These are phyloP conservation scores for Paedocypris sp. DNA, from an alignment of 2,113 vertebrate genomes.

Conservation along the genomic window DNA sequence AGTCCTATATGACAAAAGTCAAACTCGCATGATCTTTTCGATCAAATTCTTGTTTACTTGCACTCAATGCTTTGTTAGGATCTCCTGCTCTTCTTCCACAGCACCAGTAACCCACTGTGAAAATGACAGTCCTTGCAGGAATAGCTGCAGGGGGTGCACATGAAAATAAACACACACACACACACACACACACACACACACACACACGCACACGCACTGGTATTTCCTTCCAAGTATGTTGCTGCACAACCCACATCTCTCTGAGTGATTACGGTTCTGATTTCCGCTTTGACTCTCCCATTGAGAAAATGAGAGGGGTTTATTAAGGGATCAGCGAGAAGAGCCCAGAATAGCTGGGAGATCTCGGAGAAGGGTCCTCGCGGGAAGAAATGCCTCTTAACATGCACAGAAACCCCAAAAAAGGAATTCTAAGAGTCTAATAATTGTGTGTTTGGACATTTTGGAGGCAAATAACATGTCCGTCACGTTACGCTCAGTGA, in stretches of 20 bases:
- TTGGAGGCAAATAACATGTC: not conserved
- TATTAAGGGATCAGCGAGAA: constrained; percentile 17
- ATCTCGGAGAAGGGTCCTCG: not conserved
- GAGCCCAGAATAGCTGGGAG: constrained; percentile 3
- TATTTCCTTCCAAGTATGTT: not conserved
- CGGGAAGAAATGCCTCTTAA: not conserved
- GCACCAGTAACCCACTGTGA: constrained; percentile 21
- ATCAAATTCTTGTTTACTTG: not conserved
- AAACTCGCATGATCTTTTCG: not conserved
- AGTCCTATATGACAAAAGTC: not conserved
- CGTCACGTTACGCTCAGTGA: constrained; percentile 6
- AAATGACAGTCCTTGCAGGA: constrained; percentile 26
- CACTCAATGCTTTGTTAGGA: not conserved
- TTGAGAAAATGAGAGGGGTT: constrained; percentile 5
- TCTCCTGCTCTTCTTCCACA: not conserved
- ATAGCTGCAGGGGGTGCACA: constrained; percentile 13
- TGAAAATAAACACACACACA: constrained; percentile 20
- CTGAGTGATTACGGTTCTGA: constrained; percentile 15
- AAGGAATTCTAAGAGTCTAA: not conserved
- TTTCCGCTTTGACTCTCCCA: not conserved
- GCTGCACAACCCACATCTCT: not conserved
- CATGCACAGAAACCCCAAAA: not conserved
- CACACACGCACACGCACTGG: not conserved
- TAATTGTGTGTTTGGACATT: not conserved
- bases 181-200: constrained; percentile 21